Base-by-base conservation (phyloP, 23 tunicate genomes). In the Styela clava region DNA sequence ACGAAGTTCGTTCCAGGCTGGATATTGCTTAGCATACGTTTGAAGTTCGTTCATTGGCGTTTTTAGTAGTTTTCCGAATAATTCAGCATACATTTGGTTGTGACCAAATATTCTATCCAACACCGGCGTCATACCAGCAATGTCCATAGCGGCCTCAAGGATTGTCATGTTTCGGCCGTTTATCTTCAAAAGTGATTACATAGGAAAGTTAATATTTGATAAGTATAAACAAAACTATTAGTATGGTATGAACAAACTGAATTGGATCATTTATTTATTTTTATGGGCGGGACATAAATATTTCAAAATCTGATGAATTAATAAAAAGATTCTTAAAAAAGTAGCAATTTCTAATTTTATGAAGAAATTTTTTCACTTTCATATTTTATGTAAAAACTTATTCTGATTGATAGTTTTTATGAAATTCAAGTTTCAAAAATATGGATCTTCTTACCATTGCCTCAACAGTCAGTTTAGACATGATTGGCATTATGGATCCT, bases 21-120 rank as follows among this genome's bases (percentile, higher is more conserved):
- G 37, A 27, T 73, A 31, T 34, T 73, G 52, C 27, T 31, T 33
- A 69, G 52, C 32, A 31, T 31, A 73, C 12, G 16, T 34, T 23
- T 34, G 26, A 23, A 73, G 26, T 73, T 73, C 69, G 26, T 19
- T 16, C 52, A 73, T 34, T 28, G 78, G 78, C 0, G 52, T 73
- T 28, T 73, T 73, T 19, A 73, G 26, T 1, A 73, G 51, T 34
- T 73, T 73, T 24, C 35, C 32, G 52, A 73, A 24, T 28, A 73
- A 32, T n/a, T 73, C 52, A 24, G 78, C 30, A 31, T 73, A 73
- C 20, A 73, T 16, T 12, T 23, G 0, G 20, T 2, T 33, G 1
- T 73, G 52, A 33, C 78, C 78, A 1, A 73, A 73, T 23, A 73
- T 29, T 73, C 78, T 73, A 69, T 73, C 78, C 69, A 73, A 32